Conservation (phyloP, 2,797 vertebrate species). For the Coreius guichenoti region DNA sequence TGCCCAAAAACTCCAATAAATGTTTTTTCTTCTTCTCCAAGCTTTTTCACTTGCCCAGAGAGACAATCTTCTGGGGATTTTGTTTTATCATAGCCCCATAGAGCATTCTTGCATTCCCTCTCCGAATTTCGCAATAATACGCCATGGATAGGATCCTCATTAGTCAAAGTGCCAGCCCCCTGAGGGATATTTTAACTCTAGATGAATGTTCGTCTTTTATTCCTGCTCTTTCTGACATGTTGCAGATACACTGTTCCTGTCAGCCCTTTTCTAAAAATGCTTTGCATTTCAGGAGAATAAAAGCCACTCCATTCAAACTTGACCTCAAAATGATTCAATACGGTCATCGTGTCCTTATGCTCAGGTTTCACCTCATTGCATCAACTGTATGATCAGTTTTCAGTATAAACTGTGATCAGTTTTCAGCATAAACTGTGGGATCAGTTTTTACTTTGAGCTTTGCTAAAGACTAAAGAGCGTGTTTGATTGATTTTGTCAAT, state of each 20-base stretch:
- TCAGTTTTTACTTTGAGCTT: not conserved
- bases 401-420: not conserved
- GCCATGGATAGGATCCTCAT: slow-evolving; percentile 24
- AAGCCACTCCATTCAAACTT: not conserved
- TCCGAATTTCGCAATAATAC: slow-evolving; percentile 46
- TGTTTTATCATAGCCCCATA: not conserved
- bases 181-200: slow-evolving; percentile 1
- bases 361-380: not conserved
- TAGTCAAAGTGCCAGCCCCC: slow-evolving; percentile 19
- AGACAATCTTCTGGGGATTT: not conserved
- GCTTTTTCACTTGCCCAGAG: slow-evolving; percentile 27
- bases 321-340: slow-evolving; percentile 5
- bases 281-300: not conserved
- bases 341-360: not conserved
- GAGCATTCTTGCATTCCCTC: slow-evolving; percentile 44
- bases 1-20: slow-evolving; percentile 47
- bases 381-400: not conserved
- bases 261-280: not conserved
- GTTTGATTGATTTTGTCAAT: not conserved
- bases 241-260: slow-evolving; percentile 29
- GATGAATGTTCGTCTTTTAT: not conserved
- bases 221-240: slow-evolving; percentile 31
- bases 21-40: slow-evolving; percentile 33
- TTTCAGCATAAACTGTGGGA: not conserved
- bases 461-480: not conserved